Evolutionary conservation across 2,797 vertebrate genomes (phyloP).

Genomic region (Sebastes dallii): DNA sequence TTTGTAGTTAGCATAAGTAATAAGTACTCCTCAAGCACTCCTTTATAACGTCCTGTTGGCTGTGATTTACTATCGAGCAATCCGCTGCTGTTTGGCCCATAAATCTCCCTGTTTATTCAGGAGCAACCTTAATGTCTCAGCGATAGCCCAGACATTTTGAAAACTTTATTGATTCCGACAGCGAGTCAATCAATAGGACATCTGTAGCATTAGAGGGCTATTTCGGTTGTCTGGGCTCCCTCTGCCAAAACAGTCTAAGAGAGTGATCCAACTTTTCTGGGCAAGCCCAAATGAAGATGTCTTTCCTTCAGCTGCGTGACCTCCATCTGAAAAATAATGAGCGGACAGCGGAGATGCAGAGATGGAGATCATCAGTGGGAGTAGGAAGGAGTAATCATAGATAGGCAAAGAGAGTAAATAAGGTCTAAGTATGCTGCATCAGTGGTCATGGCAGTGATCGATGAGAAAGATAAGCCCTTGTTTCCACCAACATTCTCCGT

Average conservation of each 20-base stretch:
- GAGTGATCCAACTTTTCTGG: conserved; percentile 26
- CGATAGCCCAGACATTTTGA: conserved; percentile 25
- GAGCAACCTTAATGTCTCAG: conserved; percentile 38
- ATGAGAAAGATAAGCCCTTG: not conserved
- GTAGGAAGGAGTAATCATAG: conserved; percentile 23
- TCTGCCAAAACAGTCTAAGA: conserved; percentile 12
- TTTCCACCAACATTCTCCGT: not conserved
- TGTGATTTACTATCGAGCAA: conserved; percentile 40
- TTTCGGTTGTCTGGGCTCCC: conserved; percentile 12
- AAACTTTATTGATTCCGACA: conserved; percentile 63
- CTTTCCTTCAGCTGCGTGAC: conserved; percentile 23
- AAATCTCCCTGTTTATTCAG: conserved; percentile 48
- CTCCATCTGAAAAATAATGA: conserved; percentile 60
- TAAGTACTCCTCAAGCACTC: not conserved
- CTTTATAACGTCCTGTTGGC: conserved; percentile 12
- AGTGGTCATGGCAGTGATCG: conserved; percentile 8
- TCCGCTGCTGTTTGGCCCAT: conserved; percentile 15
- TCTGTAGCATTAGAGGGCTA: conserved; percentile 45
- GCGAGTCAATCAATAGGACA: conserved; percentile 56
- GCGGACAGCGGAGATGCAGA: conserved; percentile 4
- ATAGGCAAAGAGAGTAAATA: conserved; percentile 27
- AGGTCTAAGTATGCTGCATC: not conserved
- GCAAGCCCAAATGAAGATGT: conserved; percentile 48
- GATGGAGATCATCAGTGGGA: conserved; percentile 23
- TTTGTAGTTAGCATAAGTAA: not conserved